Evolutionary conservation across 2,113 vertebrate species (phyloP), one percentile per base, ranked within the genome.

Genomic region (Sphaerodactylus townsendi): DNA sequence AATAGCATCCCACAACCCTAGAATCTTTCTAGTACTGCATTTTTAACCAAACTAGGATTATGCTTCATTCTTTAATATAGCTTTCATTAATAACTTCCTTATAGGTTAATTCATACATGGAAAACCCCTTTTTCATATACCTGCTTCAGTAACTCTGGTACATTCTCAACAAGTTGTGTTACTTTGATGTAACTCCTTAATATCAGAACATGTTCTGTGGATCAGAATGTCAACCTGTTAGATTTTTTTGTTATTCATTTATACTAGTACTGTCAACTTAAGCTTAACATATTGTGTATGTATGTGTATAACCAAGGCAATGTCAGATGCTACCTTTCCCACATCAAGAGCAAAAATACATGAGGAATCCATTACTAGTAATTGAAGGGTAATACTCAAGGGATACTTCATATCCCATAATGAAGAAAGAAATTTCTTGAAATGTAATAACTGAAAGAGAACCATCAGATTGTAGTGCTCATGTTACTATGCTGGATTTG

Each of bases 11-110:
- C 79, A 30, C 87, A 89, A 71, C 35, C 90, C 37, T 83, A 44
- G 8, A 88, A 90, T 88, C 68, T 74, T 59, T 75, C 68, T 77
- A n/a, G 25, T 59, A 86, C n/a, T 78, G 85, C 56, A 15, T 74
- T 21, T 79, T 76, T 83, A 44, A 30, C 50, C 10, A 33, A 68
- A 33, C 2, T 59, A 11, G 46, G 30, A 35, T 46, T 13, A n/a
- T 46, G 21, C 39, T 46, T 64, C 15, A 25, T 74, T 77, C 33
- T 75, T 83, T 53, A 72, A 46, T 73, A 39, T 35, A 39, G 28
- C 15, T 23, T 83, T 76, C 44, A 65, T 28, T 48, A 25, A 50
- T 37, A n/a, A 76, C 28, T 77, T 10, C 53, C 48, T 21, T 3
- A 15, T 30, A 35, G 15, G 5, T 30, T 30, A 46, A 68, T 62